Conservation (phyloP, 1,140 invertebrate genomes). For the Archivesica marissinica region DNA sequence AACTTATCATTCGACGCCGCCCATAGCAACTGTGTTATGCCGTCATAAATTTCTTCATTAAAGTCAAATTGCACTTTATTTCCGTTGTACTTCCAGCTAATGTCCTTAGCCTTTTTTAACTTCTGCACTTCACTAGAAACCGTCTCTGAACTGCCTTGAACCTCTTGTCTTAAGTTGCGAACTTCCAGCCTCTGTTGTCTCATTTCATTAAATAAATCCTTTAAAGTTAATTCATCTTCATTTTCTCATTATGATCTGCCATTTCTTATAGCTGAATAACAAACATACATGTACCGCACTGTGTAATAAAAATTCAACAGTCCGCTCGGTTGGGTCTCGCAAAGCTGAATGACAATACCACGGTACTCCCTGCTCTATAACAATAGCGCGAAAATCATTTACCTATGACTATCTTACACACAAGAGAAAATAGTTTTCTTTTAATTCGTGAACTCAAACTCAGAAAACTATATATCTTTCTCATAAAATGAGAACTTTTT, state of each 20-base stretch:
- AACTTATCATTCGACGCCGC: not conserved
- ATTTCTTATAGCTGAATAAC: not conserved
- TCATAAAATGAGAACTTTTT: too few species aligned
- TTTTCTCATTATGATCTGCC: not conserved
- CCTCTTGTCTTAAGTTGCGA: constrained; percentile 15
- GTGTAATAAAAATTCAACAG: too few species aligned
- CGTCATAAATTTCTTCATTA: constrained; percentile 15
- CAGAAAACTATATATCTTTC: too few species aligned
- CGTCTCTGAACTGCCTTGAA: not conserved
- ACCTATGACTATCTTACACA: too few species aligned
- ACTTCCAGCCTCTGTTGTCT: constrained; percentile 13
- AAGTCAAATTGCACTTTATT: constrained; percentile 23
- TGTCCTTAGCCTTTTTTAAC: constrained; percentile 22
- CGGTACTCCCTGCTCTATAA: too few species aligned
- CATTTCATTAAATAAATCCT: constrained; percentile 6
- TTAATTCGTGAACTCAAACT: too few species aligned
- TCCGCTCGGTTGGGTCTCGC: too few species aligned
- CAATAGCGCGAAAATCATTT: too few species aligned
- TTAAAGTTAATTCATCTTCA: constrained; percentile 11
- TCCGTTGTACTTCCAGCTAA: constrained; percentile 15
- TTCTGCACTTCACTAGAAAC: constrained; percentile 32
- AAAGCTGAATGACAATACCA: too few species aligned
- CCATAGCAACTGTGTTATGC: not conserved
- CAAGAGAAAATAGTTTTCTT: too few species aligned
- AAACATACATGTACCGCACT: constrained; percentile 3